Base-by-base conservation (phyloP, 2,888 invertebrate species). In the Campoplex capitator region DNA sequence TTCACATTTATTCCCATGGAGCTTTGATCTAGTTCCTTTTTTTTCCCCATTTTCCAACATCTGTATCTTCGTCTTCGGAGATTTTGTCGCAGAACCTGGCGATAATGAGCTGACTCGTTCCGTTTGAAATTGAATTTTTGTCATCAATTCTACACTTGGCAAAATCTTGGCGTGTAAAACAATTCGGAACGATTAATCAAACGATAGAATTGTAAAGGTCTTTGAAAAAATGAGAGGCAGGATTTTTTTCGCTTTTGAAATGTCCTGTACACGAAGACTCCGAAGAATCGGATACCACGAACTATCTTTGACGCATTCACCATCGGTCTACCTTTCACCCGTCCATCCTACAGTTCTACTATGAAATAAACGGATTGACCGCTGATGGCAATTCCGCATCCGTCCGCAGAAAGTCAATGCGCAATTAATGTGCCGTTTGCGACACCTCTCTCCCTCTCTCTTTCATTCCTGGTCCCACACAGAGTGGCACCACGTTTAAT, bases 311-410 rank as follows among this genome's bases (percentile, higher is more conserved):
- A 75, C 81, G 67, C 67, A 81, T 56, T 83, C 82, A 58, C 65
- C 83, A 75, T 70, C 76, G 75, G 70, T 77, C 76, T 75, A 83
- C 35, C 65, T 75, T 48, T 38, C 62, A 76, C 58, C 28, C 54
- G 16, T 78, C 68, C 62, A 51, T 67, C 67, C 77, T 51, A 23
- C 23, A 48, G 51, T 54, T 28, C n/a, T 18, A 11, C 54, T 54
- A 58, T 32, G 48, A 70, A 74, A 78, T 78, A 78, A 86, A 83
- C 83, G 78, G 85, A 86, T 83, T 86, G 83, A 83, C 83, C 85
- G 70, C 83, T 75, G 68, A 65, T 76, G 73, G 78, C 78, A 80
- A 83, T 85, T 85, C 82, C 77, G 18, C 54, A 42, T 42, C 28
- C 71, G 71, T 76, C 81, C 76, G 38, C 76, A 76, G 42, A 73